Conservation (phyloP, 2,888 invertebrate genomes). For the Tipula lateralis region DNA sequence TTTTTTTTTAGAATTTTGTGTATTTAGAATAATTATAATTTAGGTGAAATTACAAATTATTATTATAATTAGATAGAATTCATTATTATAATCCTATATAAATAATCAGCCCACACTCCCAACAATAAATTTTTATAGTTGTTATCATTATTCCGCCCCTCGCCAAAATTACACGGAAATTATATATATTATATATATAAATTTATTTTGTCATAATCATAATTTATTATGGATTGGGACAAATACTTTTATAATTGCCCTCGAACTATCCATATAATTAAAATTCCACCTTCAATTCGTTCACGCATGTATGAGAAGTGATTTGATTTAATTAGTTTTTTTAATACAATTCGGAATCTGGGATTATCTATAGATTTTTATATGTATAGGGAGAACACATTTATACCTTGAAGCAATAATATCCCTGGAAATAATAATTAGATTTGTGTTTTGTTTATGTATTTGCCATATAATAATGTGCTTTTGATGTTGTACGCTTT, state of each 20-base stretch:
- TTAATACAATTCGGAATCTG: not conserved
- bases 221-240: conserved; percentile 24
- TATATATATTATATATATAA: not conserved
- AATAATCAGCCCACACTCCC: not conserved
- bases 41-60: conserved; percentile 19
- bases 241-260: conserved; percentile 19
- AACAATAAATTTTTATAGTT: not conserved
- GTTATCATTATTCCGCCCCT: not conserved
- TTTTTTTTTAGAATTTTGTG: not conserved
- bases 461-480: not conserved
- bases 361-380: not conserved
- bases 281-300: not conserved
- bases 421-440: not conserved
- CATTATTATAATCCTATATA: conserved; percentile 13
- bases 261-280: conserved; percentile 1
- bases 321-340: conserved; percentile 19
- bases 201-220: conserved; percentile 20
- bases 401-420: not conserved
- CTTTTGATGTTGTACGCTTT: not conserved
- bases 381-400: not conserved
- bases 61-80: conserved; percentile 24
- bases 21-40: conserved; percentile 24
- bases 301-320: not conserved
- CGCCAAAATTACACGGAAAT: not conserved
- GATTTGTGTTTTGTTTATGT: not conserved